Conservation (phyloP, 2,797 vertebrate species). For the Apodemus agrarius region DNA sequence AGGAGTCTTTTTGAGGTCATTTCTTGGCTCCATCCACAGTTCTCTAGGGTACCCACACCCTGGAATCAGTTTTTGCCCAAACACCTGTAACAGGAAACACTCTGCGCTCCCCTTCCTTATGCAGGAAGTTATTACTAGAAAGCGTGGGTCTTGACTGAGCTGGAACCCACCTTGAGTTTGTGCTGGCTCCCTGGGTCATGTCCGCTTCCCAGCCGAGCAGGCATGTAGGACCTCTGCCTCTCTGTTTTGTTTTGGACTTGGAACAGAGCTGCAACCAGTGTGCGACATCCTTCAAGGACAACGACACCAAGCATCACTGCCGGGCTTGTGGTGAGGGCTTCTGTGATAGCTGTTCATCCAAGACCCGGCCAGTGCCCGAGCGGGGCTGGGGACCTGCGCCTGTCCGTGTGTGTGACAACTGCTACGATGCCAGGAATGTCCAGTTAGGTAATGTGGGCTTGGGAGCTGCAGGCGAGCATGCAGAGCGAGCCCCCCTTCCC, state of each 20-base stretch:
- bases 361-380: constrained; percentile 95
- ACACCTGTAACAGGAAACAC: not conserved
- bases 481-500: not conserved
- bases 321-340: constrained; percentile 98
- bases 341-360: constrained; percentile 96
- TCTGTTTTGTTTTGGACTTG: constrained; percentile 78
- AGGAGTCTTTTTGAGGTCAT: not conserved
- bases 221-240: not conserved
- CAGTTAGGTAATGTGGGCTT: constrained; percentile 87
- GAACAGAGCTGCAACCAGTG: constrained; percentile 95
- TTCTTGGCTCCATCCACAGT: not conserved
- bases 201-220: not conserved
- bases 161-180: not conserved
- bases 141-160: not conserved
- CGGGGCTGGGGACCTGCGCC: constrained; percentile 97
- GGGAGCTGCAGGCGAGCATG: not conserved
- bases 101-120: not conserved
- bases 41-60: not conserved
- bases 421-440: constrained; percentile 90
- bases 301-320: constrained; percentile 98
- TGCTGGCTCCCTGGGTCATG: not conserved
- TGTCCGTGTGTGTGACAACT: constrained; percentile 96
- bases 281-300: constrained; percentile 93
- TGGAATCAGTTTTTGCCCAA: not conserved
- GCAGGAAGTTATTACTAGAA: not conserved